Evolutionary conservation across 2,888 invertebrate species (phyloP).

Genomic region (Atethmia centrago): DNA sequence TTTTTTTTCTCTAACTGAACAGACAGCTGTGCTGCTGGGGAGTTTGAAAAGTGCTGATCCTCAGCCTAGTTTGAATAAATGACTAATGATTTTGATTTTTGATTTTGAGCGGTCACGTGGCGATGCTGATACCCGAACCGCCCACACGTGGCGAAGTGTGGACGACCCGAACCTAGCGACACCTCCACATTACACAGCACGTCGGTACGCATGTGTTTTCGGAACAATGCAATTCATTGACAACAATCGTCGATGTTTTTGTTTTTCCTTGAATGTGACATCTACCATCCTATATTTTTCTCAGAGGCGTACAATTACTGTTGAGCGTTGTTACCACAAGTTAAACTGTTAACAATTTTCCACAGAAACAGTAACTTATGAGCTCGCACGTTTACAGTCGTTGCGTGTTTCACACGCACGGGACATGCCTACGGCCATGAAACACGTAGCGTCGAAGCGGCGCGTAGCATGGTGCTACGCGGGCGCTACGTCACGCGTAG

Average conservation of each 20-base stretch:
- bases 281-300: not conserved
- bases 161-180: not conserved
- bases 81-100: too few species aligned
- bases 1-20: too few species aligned
- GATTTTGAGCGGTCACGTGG: slow-evolving; percentile 44
- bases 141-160: not conserved
- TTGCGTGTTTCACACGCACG: slow-evolving; percentile 5
- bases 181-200: not conserved
- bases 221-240: not conserved
- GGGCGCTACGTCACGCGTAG: slow-evolving; percentile 12
- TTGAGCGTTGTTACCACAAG: slow-evolving; percentile 6
- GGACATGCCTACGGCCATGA: not conserved
- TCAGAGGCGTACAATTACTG: not conserved
- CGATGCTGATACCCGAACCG: not conserved
- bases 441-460: not conserved
- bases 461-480: slow-evolving; percentile 32
- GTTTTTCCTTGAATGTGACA: not conserved
- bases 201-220: slow-evolving; percentile 2
- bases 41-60: too few species aligned
- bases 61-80: too few species aligned
- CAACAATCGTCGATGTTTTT: not conserved
- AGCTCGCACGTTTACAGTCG: slow-evolving; percentile 11
- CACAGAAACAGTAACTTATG: not conserved
- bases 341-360: slow-evolving; percentile 5
- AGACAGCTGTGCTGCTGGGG: too few species aligned